phyloP scores from a whole-genome alignment of 2,797 vertebrate species.

The Rallus crepitans region DNA sequence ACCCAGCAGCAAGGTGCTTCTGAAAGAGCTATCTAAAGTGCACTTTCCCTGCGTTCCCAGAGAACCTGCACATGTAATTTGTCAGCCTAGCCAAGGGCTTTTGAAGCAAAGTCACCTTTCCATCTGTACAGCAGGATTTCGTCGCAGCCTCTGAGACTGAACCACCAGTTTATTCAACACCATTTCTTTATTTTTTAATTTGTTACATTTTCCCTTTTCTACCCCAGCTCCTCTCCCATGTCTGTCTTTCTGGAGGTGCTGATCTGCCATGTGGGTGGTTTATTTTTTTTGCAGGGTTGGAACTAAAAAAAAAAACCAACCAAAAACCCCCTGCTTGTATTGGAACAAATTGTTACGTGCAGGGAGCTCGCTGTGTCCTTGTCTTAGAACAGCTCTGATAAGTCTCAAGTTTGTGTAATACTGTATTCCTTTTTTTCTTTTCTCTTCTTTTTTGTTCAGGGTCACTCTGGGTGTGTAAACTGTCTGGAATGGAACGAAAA shows the following conservation, averaged over 20 bases:
- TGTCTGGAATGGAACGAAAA: conserved; percentile 98
- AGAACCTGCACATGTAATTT: conserved; percentile 25
- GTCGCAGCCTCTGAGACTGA: conserved; percentile 16
- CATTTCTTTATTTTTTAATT: not conserved
- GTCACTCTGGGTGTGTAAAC: conserved; percentile 99
- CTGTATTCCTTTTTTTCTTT: not conserved
- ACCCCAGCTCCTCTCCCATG: not conserved
- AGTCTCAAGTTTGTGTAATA: conserved; percentile 40
- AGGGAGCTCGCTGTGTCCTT: not conserved
- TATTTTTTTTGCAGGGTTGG: not conserved
- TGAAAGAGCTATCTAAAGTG: conserved; percentile 18
- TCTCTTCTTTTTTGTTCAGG: conserved; percentile 76
- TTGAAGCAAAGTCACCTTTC: conserved; percentile 54
- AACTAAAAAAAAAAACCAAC: not conserved
- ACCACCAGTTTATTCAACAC: conserved; percentile 10
- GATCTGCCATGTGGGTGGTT: not conserved
- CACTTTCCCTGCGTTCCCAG: not conserved
- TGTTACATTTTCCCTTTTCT: conserved; percentile 17
- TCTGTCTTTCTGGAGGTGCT: conserved; percentile 25
- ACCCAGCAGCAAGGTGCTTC: conserved; percentile 58
- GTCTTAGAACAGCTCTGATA: not conserved
- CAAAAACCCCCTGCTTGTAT: not conserved
- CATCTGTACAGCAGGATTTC: not conserved
- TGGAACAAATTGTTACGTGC: conserved; percentile 4
- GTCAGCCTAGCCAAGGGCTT: conserved; percentile 53